phyloP scores from a whole-genome alignment of 30 jellyfish, hydroid and myxozoan genomes.

The Turritopsis dohrnii region DNA sequence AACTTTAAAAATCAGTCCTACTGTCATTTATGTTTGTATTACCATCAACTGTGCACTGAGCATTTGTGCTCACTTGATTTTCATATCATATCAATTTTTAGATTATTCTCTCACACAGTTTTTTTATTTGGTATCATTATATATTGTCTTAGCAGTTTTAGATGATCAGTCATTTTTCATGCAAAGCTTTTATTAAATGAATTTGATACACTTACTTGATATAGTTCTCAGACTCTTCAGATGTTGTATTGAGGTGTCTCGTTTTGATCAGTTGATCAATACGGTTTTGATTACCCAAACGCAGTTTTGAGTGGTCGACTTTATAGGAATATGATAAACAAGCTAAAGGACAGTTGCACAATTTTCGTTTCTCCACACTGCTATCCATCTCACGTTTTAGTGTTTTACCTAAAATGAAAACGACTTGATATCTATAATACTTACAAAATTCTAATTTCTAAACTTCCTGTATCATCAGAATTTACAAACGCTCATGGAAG shows the following conservation, averaged over 20 bases:
- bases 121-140: no score
- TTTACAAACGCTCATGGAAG: no score
- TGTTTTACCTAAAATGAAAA: background rate
- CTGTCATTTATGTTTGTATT: no score
- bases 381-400: background rate
- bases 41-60: no score
- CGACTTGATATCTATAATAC: background rate
- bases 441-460: no score
- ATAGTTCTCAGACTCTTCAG: background rate
- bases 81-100: no score
- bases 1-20: no score
- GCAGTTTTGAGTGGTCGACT: background rate
- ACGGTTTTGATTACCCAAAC: background rate
- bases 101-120: no score
- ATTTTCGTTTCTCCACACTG: background rate
- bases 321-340: background rate
- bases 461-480: no score
- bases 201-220: background rate
- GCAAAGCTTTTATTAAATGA: background rate
- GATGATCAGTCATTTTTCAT: no score
- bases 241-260: background rate
- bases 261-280: background rate
- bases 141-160: no score
- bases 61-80: no score
- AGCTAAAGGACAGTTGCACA: background rate